phyloP scores from a whole-genome alignment of 2,113 vertebrate genomes.

The Addax nasomaculatus region DNA sequence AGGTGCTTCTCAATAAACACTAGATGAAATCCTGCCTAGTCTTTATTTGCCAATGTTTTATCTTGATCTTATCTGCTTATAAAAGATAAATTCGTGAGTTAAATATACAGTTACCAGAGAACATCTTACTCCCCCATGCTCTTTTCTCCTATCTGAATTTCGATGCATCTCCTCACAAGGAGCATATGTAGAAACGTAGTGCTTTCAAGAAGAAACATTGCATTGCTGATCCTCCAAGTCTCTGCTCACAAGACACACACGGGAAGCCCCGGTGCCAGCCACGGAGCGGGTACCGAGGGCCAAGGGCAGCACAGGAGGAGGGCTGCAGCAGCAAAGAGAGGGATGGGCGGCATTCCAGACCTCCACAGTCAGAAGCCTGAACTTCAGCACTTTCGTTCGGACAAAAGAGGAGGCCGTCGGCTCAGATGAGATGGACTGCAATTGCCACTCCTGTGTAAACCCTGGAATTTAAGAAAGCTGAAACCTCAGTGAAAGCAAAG shows the following conservation, averaged over 20 bases:
- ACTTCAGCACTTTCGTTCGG: no score
- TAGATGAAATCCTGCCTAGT: not conserved
- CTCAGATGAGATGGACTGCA: not conserved
- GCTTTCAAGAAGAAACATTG: not conserved
- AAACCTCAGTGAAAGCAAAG: not conserved
- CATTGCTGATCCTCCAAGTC: not conserved
- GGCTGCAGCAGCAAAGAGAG: not conserved
- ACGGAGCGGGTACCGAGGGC: not conserved
- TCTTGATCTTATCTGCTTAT: not conserved
- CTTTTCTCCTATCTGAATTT: not conserved
- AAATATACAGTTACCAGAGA: not conserved
- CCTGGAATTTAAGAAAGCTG: not conserved
- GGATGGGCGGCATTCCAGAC: not conserved
- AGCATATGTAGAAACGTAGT: not conserved
- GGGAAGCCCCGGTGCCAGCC: not conserved
- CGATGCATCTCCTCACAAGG: not conserved
- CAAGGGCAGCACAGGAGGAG: rapidly evolving
- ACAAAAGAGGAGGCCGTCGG: not conserved
- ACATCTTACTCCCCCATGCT: not conserved
- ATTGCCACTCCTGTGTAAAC: not conserved
- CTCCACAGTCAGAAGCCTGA: not conserved
- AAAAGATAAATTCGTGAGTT: not conserved
- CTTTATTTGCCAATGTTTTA: not conserved
- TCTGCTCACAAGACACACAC: not conserved
- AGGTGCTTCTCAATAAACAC: not conserved